A percentile compares a stretch with the other conserved stretches of the same genome.
phyloP scores from a whole-genome alignment of 2,113 vertebrate species.

The Microcebus griseorufus region DNA sequence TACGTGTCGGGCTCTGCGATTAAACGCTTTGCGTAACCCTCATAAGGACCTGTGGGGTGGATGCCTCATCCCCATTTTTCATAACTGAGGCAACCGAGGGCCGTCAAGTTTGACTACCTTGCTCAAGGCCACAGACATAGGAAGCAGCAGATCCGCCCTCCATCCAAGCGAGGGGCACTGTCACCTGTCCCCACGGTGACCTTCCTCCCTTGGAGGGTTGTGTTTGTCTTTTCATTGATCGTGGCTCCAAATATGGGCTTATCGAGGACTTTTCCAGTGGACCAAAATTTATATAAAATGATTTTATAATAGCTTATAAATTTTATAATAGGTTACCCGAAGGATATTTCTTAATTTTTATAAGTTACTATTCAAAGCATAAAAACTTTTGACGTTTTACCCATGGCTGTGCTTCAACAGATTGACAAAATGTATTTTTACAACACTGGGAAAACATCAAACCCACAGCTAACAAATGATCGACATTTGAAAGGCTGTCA shows the following conservation, averaged over 20 bases:
- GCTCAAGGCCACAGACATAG: background rate
- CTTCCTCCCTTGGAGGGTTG: background rate
- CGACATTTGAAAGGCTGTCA: background rate
- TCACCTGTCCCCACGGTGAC: background rate
- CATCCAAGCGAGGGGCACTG: too few species aligned
- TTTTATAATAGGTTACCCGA: background rate
- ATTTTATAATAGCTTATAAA: background rate
- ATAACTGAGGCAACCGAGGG: background rate
- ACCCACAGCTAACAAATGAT: background rate
- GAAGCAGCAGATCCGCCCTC: background rate
- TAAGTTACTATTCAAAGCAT: background rate
- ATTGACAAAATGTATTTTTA: background rate
- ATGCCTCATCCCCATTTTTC: background rate
- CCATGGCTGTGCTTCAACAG: background rate
- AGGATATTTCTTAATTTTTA: background rate
- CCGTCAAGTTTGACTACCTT: background rate
- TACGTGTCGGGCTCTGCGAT: accelerated
- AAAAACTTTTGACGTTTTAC: background rate
- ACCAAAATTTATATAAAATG: background rate
- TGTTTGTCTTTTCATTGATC: too few species aligned
- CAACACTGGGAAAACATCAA: background rate
- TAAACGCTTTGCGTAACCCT: accelerated
- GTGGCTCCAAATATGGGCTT: background rate
- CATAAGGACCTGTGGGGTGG: background rate
- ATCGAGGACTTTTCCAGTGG: background rate